Base-by-base conservation (phyloP, 2,113 vertebrate species). In the Glaucomys volans region DNA sequence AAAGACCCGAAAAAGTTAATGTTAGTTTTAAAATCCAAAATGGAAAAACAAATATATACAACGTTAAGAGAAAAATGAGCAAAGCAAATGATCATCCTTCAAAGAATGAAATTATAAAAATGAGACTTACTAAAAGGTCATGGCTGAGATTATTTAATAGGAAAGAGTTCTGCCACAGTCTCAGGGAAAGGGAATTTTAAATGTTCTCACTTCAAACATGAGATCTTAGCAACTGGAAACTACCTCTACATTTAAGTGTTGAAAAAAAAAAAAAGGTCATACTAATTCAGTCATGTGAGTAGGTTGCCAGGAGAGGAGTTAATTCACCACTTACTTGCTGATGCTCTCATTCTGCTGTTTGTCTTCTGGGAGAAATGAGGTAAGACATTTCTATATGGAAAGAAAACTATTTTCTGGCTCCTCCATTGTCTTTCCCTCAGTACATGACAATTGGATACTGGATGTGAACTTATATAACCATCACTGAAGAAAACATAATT, bases 51-150 rank as follows among this genome's bases (percentile, higher is more conserved):
- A 85, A 87, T 62, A 74, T 32, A 95, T 86, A 95, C 88, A 52
- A 97, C 97, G 98, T 95, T 92, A 98, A 96, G 71, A 92, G 84
- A 52, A 92, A 94, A 28, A 8, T 26, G 32, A n/a, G 47, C 44
- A 97, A 95, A 97, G 90, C 64, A 98, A 98, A 96, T 93, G 92
- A 97, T 95, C 26, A 57, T 57, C 50, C 40, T 66, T 71, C 88
- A 35, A 54, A 95, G 22, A 92, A 97, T 81, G 80, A 83, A 97
- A 69, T 93, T 71, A 97, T 24, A 32, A 91, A 91, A 87, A 62
- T 92, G 13, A 92, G 57, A 93, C 22, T 81, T 74, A 80, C 80
- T 92, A 77, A 96, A 95, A 97, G 67, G 72, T 97, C 85, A 95
- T 37, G 9, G 37, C 32, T 84, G 13, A 54, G 67, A 90, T 97